Evolutionary conservation across 2,797 vertebrate species (phyloP).

Genomic region (Uromys caudimaculatus): DNA sequence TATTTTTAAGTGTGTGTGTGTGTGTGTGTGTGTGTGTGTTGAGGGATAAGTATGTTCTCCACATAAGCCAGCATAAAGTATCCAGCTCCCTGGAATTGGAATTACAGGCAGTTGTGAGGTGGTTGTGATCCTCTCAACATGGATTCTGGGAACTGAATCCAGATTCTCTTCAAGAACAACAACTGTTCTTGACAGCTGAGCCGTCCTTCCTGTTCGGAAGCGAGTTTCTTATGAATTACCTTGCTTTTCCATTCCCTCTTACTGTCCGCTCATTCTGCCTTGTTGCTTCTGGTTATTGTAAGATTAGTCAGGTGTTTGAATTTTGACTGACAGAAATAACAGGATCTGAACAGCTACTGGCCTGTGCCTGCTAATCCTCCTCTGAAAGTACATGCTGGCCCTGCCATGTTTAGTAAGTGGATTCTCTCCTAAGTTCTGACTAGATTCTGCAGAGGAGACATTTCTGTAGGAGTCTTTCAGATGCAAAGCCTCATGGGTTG

Average conservation of each 20-base stretch:
- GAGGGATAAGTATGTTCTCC: not conserved
- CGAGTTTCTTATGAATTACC: slow-evolving; percentile 5
- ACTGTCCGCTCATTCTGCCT: not conserved
- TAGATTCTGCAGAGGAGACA: not conserved
- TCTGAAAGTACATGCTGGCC: not conserved
- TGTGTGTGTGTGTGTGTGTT: not conserved
- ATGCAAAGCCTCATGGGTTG: not conserved
- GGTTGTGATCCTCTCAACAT: not conserved
- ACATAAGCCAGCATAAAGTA: too few species aligned
- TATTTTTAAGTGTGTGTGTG: not conserved
- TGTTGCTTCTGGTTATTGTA: slow-evolving; percentile 17
- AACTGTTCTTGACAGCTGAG: not conserved
- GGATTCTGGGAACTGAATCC: not conserved
- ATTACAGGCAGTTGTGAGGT: not conserved
- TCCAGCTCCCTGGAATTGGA: too few species aligned
- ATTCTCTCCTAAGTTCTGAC: not conserved
- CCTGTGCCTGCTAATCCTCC: not conserved
- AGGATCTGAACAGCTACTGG: not conserved
- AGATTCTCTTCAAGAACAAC: not conserved
- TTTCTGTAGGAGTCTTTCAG: slow-evolving; percentile 15
- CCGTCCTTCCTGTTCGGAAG: not conserved
- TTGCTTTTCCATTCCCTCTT: not conserved
- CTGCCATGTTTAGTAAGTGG: not conserved
- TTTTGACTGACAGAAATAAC: slow-evolving; percentile 7
- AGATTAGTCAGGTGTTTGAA: not conserved